These are phyloP conservation scores for Caloenas nicobarica DNA, from an alignment of 2,113 vertebrate genomes.

Conservation along the genomic window DNA sequence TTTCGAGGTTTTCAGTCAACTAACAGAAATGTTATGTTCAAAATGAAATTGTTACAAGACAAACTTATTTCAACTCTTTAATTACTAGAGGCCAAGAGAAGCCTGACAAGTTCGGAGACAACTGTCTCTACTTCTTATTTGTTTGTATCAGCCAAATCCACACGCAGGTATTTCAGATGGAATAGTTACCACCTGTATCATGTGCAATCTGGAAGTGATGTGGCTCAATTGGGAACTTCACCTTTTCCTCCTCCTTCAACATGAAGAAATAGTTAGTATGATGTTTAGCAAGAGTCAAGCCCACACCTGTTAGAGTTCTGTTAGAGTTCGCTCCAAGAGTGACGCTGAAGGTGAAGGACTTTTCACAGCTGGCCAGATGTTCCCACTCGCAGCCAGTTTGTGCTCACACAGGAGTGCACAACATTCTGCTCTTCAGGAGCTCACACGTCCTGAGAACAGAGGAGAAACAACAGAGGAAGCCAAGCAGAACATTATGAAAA, in stretches of 20 bases:
- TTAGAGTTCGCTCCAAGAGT: not conserved
- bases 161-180: rapidly evolving
- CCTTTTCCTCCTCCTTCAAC: not conserved
- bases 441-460: not conserved
- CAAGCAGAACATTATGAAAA: not conserved
- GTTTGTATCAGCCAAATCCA: not conserved
- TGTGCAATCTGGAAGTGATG: not conserved
- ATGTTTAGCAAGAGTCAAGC: not conserved
- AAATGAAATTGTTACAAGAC: not conserved
- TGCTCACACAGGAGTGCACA: not conserved
- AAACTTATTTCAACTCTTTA: not conserved
- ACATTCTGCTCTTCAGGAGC: not conserved
- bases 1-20: not conserved
- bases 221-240: not conserved
- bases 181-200: not conserved
- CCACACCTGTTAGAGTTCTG: not conserved
- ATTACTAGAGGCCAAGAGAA: not conserved
- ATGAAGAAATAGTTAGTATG: not conserved
- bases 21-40: not conserved
- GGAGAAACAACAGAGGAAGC: not conserved
- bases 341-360: not conserved
- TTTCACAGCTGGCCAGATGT: not conserved
- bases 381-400: not conserved
- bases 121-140: not conserved
- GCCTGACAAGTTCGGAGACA: not conserved